These are phyloP conservation scores for Chrysotoxum bicinctum DNA, from an alignment of 2,888 invertebrate species.

Conservation along the genomic window DNA sequence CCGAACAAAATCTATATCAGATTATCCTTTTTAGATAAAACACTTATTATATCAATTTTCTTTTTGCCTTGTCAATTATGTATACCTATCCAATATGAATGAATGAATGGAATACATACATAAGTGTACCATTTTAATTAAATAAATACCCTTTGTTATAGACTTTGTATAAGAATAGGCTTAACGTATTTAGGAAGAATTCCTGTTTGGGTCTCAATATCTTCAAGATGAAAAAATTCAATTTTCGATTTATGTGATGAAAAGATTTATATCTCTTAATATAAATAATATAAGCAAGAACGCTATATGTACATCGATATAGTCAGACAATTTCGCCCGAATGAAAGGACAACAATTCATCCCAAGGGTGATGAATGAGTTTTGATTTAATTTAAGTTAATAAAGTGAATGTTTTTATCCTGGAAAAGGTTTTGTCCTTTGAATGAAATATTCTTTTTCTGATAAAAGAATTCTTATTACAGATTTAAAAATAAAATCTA, in stretches of 20 bases:
- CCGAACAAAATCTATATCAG: not conserved
- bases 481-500: not conserved
- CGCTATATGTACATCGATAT: conserved; percentile 2
- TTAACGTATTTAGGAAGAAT: not conserved
- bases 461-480: not conserved
- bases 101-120: not conserved
- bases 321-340: conserved; percentile 19
- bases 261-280: conserved; percentile 39
- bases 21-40: not conserved
- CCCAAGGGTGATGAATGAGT: conserved; percentile 54
- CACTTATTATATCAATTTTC: conserved; percentile 45
- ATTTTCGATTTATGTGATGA: conserved; percentile 52
- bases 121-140: conserved; percentile 45
- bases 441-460: not conserved
- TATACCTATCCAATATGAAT: not conserved
- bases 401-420: conserved; percentile 38
- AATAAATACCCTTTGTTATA: conserved; percentile 6
- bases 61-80: conserved; percentile 41
- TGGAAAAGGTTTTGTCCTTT: not conserved
- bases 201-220: no score
- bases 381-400: conserved; percentile 64
- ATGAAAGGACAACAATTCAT: conserved; percentile 33
- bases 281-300: conserved; percentile 20
- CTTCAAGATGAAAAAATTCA: conserved; percentile 53
- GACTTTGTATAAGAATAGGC: not conserved